phyloP scores from a whole-genome alignment of 2,797 vertebrate genomes.

The Argya squamiceps region DNA sequence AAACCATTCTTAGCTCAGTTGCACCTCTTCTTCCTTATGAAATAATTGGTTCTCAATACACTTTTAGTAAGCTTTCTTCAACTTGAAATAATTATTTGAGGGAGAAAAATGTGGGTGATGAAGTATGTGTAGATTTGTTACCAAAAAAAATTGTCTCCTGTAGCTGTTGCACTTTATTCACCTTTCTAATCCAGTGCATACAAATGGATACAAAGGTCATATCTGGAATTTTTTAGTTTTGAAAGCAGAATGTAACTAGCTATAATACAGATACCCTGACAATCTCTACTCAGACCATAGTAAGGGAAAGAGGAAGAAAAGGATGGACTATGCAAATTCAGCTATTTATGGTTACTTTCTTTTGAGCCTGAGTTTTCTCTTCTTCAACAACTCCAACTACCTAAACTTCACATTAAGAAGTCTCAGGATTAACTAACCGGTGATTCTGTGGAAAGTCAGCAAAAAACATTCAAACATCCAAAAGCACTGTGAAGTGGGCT shows the following conservation, averaged over 20 bases:
- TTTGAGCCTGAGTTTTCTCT: not conserved
- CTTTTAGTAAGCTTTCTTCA: not conserved
- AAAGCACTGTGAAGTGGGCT: not conserved
- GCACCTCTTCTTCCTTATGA: not conserved
- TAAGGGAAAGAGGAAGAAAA: not conserved
- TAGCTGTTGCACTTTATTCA: not conserved
- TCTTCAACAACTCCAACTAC: not conserved
- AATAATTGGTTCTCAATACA: not conserved
- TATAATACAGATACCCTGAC: not conserved
- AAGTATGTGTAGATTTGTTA: not conserved
- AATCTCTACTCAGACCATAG: not conserved
- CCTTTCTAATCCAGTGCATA: not conserved
- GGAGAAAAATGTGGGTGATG: accelerated
- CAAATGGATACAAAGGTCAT: not conserved
- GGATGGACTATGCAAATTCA: not conserved
- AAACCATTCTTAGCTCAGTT: not conserved
- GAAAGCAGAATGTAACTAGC: not conserved
- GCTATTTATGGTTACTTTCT: not conserved
- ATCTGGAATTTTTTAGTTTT: not conserved
- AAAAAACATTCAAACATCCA: not conserved
- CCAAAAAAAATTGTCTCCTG: not conserved
- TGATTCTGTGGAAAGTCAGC: not conserved
- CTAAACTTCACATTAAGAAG: not conserved
- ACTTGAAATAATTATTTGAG: not conserved
- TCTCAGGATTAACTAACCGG: not conserved